These are phyloP conservation scores for Hephaestus fuliginosus DNA, from an alignment of 2,797 vertebrate species.

Conservation along the genomic window DNA sequence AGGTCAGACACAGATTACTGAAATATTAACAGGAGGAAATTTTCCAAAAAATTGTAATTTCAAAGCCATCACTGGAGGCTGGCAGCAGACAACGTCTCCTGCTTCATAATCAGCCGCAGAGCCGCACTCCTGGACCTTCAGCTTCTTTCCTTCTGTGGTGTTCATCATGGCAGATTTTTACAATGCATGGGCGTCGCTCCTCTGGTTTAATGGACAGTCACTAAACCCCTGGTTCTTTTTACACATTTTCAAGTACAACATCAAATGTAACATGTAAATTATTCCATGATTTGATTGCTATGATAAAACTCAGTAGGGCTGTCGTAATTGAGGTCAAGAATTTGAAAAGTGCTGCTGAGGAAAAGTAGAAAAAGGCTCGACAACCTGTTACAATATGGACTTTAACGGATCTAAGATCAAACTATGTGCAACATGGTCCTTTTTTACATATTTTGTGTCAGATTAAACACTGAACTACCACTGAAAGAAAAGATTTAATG, in stretches of 20 bases:
- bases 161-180: conserved; percentile 13
- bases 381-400: neutral
- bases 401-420: conserved; percentile 6
- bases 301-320: neutral
- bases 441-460: neutral
- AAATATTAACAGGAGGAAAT: conserved; percentile 33
- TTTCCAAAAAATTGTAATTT: conserved; percentile 3
- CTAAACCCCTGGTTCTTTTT: conserved; percentile 3
- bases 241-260: neutral
- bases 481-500: neutral
- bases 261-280: conserved; percentile 12
- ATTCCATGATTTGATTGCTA: neutral
- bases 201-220: neutral
- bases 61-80: conserved; percentile 9
- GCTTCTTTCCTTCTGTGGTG: conserved; percentile 2
- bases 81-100: neutral
- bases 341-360: neutral
- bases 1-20: conserved; percentile 22
- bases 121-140: neutral
- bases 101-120: conserved; percentile 23
- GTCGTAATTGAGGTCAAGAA: conserved; percentile 13
- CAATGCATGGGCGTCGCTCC: neutral
- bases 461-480: neutral
- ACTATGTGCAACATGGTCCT: neutral
- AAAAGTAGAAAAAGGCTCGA: neutral